Percentiles rank a stretch among this genome's conserved stretches.
These are phyloP conservation scores for Mycteria americana DNA, from an alignment of 2,797 vertebrate species.

Conservation along the genomic window DNA sequence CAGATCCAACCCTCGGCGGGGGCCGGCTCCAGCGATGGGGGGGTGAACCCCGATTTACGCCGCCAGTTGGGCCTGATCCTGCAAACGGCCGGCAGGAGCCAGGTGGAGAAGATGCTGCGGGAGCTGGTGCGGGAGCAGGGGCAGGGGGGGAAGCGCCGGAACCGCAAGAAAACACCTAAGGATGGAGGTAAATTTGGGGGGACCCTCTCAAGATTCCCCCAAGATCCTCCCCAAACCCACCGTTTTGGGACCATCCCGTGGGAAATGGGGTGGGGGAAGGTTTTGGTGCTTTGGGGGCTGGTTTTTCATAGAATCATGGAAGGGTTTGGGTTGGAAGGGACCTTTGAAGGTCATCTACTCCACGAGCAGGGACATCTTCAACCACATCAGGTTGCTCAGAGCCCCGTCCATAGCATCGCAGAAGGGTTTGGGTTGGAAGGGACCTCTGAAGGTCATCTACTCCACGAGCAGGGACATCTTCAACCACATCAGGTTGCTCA, in stretches of 20 bases:
- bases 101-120: slow-evolving; percentile 51
- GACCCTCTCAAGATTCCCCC: neutral
- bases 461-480: too few relatives aligned
- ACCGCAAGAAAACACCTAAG: neutral
- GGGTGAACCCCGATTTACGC: neutral
- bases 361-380: too few relatives aligned
- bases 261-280: neutral
- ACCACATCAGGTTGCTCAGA: neutral
- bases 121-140: slow-evolving; percentile 39
- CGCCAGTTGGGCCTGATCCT: slow-evolving; percentile 40
- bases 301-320: neutral
- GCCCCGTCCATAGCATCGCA: too few relatives aligned
- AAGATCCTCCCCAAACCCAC: too few relatives aligned
- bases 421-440: too few relatives aligned
- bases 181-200: neutral
- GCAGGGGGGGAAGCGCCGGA: neutral
- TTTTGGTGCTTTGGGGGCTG: neutral
- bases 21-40: neutral
- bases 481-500: too few relatives aligned
- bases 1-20: neutral
- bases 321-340: neutral
- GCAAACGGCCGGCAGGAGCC: slow-evolving; percentile 20
- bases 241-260: neutral
- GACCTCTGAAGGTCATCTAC: too few relatives aligned
- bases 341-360: neutral